A percentile compares a stretch with the other conserved stretches of the same genome.
Evolutionary conservation across 2,888 invertebrate species (phyloP).

Genomic region (Malachius bipustulatus): DNA sequence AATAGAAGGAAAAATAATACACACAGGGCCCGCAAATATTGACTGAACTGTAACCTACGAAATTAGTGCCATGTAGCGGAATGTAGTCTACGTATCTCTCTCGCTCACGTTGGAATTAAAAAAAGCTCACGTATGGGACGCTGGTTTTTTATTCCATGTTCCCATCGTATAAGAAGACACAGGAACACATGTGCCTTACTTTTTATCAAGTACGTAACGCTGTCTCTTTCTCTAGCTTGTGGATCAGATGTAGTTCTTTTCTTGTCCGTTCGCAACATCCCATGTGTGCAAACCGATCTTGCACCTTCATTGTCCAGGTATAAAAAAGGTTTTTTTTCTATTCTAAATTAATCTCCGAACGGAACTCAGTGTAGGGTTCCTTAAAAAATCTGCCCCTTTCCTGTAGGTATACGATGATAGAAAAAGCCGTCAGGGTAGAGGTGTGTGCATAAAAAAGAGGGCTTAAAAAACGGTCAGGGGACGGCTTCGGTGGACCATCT

Average conservation of each 20-base stretch:
- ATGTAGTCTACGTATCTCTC: constrained; percentile 12
- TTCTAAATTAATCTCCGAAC: constrained; percentile 37
- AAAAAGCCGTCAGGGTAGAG: constrained; percentile 30
- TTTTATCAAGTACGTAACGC: constrained; percentile 19
- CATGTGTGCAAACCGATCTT: constrained; percentile 34
- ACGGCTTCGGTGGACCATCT: constrained; percentile 30
- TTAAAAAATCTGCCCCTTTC: constrained; percentile 40
- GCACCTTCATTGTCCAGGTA: constrained; percentile 36
- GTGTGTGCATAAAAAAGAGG: constrained; percentile 35
- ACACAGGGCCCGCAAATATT: constrained; percentile 28
- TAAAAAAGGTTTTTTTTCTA: constrained; percentile 31
- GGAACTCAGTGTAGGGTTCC: constrained; percentile 38
- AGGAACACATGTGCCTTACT: constrained; percentile 30
- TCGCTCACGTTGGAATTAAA: constrained; percentile 11
- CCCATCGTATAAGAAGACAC: constrained; percentile 32
- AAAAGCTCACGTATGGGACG: constrained; percentile 16
- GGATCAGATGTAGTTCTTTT: constrained; percentile 16
- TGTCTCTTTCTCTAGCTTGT: constrained; percentile 22
- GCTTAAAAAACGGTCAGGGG: constrained; percentile 39
- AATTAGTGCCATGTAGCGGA: constrained; percentile 28
- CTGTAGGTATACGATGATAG: constrained; percentile 28
- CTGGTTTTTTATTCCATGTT: constrained; percentile 32
- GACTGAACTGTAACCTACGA: constrained; percentile 30
- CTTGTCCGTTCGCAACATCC: constrained; percentile 24
- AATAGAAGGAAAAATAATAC: neutral